Base-by-base conservation (phyloP, 2,113 vertebrate species). In the Chionomys nivalis region DNA sequence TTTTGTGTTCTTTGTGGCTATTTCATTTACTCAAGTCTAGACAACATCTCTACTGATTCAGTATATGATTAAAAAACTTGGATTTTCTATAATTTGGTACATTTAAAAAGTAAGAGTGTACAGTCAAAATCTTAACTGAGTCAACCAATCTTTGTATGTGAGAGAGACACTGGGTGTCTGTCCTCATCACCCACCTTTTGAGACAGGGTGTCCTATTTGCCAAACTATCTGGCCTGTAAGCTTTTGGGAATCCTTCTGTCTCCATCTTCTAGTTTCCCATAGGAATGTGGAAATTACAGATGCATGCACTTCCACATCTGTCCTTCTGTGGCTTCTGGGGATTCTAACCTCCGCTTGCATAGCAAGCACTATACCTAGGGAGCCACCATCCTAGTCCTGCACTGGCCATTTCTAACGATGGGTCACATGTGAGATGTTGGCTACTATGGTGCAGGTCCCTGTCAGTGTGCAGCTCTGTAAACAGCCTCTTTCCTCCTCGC, bases 1-100 rank as follows among this genome's bases (percentile, higher is more conserved):
- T 42, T 95, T 13, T 75, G 58, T 79, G 94, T 94, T 86, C 66
- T n/a, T 31, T 68, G 7, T 86, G 4, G 19, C 42, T 81, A 65
- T 78, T 89, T 91, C 96, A 92, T 92, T 92, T 94, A 17, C 42
- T 95, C 52, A 91, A 73, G 12, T 86, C 79, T 65, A 94, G 36
- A 19, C 33, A 61, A 85, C 26, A 91, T 55, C 13, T 0, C 16
- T 95, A 65, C 24, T 86, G 88, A 72, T 6, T 39, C 12, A 91
- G 61, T 33, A 89, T 42, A 23, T 1, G 63, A 77, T 87, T 87
- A 65, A 96, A 96, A 73, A 73, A 70, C 23, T 14, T 76, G 47
- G 12, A 61, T 86, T 93, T 92, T 93, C 68, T 21, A 92, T n/a
- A 88, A 83, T 76, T 97, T 90, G 82, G 61, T 88, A 83, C 66